Percentiles rank a stretch among this genome's conserved stretches.
These are phyloP conservation scores for Pterocles orientalis DNA, from an alignment of 2,113 vertebrate genomes.

Conservation along the genomic window DNA sequence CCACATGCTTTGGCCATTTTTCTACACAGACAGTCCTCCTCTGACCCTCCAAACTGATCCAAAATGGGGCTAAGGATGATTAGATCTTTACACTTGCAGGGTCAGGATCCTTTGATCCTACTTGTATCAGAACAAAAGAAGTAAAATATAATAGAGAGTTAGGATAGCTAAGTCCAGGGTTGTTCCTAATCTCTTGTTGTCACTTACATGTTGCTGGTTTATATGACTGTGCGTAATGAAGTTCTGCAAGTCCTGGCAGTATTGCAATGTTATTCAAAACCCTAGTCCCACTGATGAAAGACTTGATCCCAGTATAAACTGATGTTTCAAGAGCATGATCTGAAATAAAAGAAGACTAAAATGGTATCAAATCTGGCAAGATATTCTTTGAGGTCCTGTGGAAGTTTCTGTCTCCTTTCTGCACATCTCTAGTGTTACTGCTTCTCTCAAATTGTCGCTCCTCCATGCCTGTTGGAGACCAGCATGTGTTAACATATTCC, in stretches of 20 bases:
- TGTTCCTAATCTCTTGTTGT: not conserved
- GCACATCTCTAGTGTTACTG: not conserved
- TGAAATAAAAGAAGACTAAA: not conserved
- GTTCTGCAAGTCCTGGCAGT: not conserved
- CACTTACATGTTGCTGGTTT: not conserved
- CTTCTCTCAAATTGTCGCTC: not conserved
- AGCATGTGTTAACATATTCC: not conserved
- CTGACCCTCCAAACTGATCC: not conserved
- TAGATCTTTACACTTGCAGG: not conserved
- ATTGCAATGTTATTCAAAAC: not conserved
- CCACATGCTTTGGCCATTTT: not conserved
- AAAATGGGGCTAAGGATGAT: not conserved
- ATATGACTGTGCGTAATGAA: not conserved
- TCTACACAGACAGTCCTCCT: not conserved
- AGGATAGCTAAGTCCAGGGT: not conserved
- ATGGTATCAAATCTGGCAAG: not conserved
- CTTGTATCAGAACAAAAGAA: not conserved
- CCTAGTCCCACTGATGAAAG: not conserved
- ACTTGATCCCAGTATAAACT: not conserved
- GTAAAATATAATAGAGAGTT: not conserved
- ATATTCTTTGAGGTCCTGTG: not conserved
- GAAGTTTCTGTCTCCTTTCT: not conserved
- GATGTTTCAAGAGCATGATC: not conserved
- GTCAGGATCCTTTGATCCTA: not conserved
- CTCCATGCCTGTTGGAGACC: not conserved